Conservation (phyloP, 2,113 vertebrate genomes). For the Tetrao urogallus region DNA sequence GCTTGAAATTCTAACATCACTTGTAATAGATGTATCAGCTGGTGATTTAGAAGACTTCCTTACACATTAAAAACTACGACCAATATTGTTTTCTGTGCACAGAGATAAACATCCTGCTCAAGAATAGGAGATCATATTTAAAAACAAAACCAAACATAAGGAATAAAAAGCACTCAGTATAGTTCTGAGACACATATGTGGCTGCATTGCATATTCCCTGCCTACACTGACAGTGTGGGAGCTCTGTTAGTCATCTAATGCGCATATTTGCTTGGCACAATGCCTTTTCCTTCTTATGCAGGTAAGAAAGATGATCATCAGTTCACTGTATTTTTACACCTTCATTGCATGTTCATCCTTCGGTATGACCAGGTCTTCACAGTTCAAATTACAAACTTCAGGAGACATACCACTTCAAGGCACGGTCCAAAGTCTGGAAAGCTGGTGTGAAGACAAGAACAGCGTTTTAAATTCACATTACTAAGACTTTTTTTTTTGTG, state of each 20-base stretch:
- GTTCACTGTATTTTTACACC: conserved; percentile 26
- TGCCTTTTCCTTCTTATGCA: conserved; percentile 26
- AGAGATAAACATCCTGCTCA: conserved; percentile 70
- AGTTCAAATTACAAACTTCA: neutral
- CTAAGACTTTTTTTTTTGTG: neutral
- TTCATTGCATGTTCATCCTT: neutral
- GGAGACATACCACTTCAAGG: neutral
- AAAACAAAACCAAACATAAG: conserved; percentile 69
- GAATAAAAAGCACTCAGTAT: conserved; percentile 53
- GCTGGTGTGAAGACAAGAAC: neutral
- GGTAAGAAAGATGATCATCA: conserved; percentile 9
- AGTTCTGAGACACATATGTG: conserved; percentile 59
- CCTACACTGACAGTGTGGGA: conserved; percentile 73
- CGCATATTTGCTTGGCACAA: conserved; percentile 67
- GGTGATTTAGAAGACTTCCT: neutral
- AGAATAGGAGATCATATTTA: conserved; percentile 57
- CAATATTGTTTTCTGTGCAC: conserved; percentile 62
- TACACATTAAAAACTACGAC: conserved; percentile 24
- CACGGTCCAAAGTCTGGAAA: neutral
- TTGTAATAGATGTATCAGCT: neutral
- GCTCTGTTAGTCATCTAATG: conserved; percentile 74
- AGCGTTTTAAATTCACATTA: neutral
- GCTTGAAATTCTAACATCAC: conserved; percentile 46
- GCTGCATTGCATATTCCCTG: conserved; percentile 68
- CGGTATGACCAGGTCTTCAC: neutral